Base-by-base conservation (phyloP, 2,888 invertebrate species). In the Euphydryas editha region DNA sequence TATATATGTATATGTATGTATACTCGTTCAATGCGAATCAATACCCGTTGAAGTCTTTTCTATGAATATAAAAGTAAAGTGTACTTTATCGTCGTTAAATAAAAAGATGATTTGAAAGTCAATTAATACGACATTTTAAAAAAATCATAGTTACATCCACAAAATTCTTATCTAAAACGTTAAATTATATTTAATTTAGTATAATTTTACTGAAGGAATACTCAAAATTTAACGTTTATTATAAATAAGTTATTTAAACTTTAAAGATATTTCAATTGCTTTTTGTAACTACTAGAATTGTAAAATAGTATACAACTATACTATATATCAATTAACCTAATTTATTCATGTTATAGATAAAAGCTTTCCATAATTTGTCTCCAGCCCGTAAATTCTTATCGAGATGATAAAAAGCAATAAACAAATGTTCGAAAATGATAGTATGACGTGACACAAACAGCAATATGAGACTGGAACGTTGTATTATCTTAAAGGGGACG, bases 401-500 rank as follows among this genome's bases (percentile, higher is more conserved):
- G 57, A 80, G 81, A 77, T 72, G 72, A 74, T 67, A 67, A 37
- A 55, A 60, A 20, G 59, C 30, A 65, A 60, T 67, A 69, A 69
- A 62, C 64, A 63, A 54, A 54, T 21, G n/a, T 30, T 54, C 60
- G 59, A 61, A 65, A 70, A 72, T 68, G 69, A 72, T 72, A 75
- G 71, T 67, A 70, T 74, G 65, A 68, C 67, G 71, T 73, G 73
- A 76, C 77, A 75, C 75, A 77, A 77, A 78, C 76, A 75, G 75
- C 73, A 72, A 73, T 69, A 70, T 70, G 69, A 71, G 59, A 68
- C 73, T 73, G 68, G 72, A 76, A 74, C 75, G 65, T 75, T 67
- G 72, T 77, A 78, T 81, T 79, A 81, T 83, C 79, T 85, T 85
- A 81, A 87, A 82, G 83, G 86, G 86, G 84, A 76, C 75, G 80